Base-by-base conservation (phyloP, 2,797 vertebrate genomes). In the Fringilla coelebs region DNA sequence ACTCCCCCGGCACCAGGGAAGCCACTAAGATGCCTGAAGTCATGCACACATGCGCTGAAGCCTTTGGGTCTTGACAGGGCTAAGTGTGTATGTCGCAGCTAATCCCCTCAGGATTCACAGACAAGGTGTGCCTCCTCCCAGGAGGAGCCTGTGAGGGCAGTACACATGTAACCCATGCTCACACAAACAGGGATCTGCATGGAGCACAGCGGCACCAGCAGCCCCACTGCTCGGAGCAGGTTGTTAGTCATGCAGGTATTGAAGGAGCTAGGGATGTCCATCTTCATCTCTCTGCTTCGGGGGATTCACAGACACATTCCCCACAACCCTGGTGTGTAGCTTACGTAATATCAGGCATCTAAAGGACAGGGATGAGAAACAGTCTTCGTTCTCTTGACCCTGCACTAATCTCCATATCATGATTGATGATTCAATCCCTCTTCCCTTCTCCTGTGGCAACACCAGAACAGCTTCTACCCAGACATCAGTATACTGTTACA, bases 21-120 rank as follows among this genome's bases (percentile, higher is more conserved):
- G 40, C 24, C 78, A 76, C 51, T 45, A 45, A 74, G 65, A 17
- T 76, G 63, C 65, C 77, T 89, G 48, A 63, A 74, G 65, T 52
- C 94, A 94, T 96, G 92, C 3, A 2, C 89, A 83, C 41, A 11
- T 93, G 94, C 78, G n/a, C 41, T 7, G 9, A 74, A 93, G 45
- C 48, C 48, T 88, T 95, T 85, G 38, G 38, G 75, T 92, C 78
- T 63, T 83, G 95, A 94, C 81, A 85, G 68, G 87, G 57, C 60
- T 83, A 25, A 92, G 61, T 26, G 65, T 0, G 0, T 91, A 80
- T 80, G 87, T 94, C 2, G 0, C 81, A 92, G 89, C 81, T 95
- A 88, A 89, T 67, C 68, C 92, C 94, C 91, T 75, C 88, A 88
- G 62, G 93, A 71, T 49, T 67, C 0, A 0, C 45, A 89, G 93